Evolutionary conservation across 2,797 vertebrate species (phyloP).

Genomic region (Rhyacichthys aspro): DNA sequence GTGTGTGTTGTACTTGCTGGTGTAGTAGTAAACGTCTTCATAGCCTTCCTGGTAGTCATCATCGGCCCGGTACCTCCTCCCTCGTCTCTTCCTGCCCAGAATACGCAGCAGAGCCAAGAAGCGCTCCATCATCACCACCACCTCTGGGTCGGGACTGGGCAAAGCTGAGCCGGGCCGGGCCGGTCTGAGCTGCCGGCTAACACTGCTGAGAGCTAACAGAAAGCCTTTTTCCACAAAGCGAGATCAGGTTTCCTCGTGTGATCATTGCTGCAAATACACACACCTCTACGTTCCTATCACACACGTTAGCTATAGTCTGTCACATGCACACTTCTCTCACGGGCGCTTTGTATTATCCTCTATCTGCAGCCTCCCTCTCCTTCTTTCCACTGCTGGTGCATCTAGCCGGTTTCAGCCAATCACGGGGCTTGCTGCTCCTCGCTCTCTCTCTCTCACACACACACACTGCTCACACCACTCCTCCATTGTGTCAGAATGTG

Average conservation of each 20-base stretch:
- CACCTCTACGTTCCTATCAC: conserved; percentile 32
- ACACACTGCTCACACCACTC: conserved; percentile 50
- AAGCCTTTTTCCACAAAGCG: conserved; percentile 36
- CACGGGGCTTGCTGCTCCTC: conserved; percentile 52
- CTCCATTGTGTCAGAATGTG: conserved; percentile 45
- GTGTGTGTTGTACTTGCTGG: conserved; percentile 82
- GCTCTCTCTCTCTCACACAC: conserved; percentile 27
- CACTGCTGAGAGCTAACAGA: conserved; percentile 27
- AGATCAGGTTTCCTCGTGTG: conserved; percentile 56
- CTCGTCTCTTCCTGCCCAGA: conserved; percentile 91
- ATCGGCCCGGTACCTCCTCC: conserved; percentile 95
- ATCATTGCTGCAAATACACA: conserved; percentile 32
- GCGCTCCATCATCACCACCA: conserved; percentile 84
- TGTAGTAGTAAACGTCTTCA: conserved; percentile 99
- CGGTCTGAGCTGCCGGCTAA: conserved; percentile 35
- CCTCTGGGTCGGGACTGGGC: conserved; percentile 26
- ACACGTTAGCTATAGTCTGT: conserved; percentile 18
- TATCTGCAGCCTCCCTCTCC: conserved; percentile 58
- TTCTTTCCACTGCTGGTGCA: conserved; percentile 68
- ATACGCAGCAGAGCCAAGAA: conserved; percentile 94
- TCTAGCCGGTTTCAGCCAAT: conserved; percentile 66
- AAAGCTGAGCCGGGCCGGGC: conserved; percentile 5
- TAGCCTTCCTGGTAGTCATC: conserved; percentile 99
- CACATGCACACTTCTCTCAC: conserved; percentile 35
- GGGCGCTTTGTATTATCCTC: conserved; percentile 64